These are phyloP conservation scores for Leptopilina myrica DNA, from an alignment of 2,888 invertebrate genomes.

Conservation along the genomic window DNA sequence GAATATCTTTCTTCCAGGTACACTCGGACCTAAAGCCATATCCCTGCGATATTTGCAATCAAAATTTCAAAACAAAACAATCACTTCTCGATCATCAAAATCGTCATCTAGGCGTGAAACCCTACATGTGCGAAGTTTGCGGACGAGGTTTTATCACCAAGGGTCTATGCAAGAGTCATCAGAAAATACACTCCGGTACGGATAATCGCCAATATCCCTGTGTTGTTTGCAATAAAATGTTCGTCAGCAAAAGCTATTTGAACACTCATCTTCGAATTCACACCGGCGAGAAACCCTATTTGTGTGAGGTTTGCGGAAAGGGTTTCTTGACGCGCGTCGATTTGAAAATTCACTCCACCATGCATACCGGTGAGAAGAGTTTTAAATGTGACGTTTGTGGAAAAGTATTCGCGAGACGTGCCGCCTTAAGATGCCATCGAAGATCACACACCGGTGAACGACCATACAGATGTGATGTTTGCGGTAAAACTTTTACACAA, in stretches of 20 bases:
- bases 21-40: slow-evolving; percentile 81
- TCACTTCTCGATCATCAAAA: slow-evolving; percentile 80
- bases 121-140: slow-evolving; percentile 80
- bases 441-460: slow-evolving; percentile 80
- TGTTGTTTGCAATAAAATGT: slow-evolving; percentile 80
- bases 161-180: slow-evolving; percentile 80
- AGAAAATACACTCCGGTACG: slow-evolving; percentile 79
- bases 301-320: slow-evolving; percentile 81
- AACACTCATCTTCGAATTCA: slow-evolving; percentile 80
- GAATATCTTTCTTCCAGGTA: slow-evolving; percentile 63
- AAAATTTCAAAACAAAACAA: slow-evolving; percentile 81
- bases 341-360: slow-evolving; percentile 80
- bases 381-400: slow-evolving; percentile 81
- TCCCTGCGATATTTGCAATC: slow-evolving; percentile 79
- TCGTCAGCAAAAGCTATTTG: slow-evolving; percentile 81
- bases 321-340: slow-evolving; percentile 81
- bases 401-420: slow-evolving; percentile 81
- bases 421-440: slow-evolving; percentile 80
- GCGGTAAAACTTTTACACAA: slow-evolving; percentile 82
- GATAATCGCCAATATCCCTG: slow-evolving; percentile 81
- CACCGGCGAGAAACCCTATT: slow-evolving; percentile 80
- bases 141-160: slow-evolving; percentile 81
- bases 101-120: slow-evolving; percentile 80
- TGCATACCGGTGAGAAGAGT: slow-evolving; percentile 82
- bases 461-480: slow-evolving; percentile 80